Evolutionary conservation across 2,888 invertebrate species (phyloP), one percentile per base, ranked within the genome.

Genomic region (Cataglyphis rosenhaueri): DNA sequence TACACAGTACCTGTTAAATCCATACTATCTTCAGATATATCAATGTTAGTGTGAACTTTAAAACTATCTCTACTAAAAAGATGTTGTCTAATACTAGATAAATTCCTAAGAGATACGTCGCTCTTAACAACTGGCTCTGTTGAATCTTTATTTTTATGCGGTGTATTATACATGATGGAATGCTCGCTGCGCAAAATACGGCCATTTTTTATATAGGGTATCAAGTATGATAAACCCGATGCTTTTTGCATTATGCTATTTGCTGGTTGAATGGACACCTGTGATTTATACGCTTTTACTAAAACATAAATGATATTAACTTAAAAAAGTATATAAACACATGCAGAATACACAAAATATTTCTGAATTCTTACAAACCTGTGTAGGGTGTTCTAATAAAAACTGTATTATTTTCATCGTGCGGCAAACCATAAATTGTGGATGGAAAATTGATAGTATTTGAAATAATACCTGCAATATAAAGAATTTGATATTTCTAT

Each of bases 331-430:
- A 74, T 9, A 44, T 21, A 5, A 6, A 9, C 3, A 9, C 3
- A 21, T n/a, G 12, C 0, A 3, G 1, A 44, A n/a, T n/a, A n/a
- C 4, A 41, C 41, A 3, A 38, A 35, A 61, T 79, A 74, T 61
- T 57, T 25, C 5, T 9, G 38, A 48, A 5, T 59, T 62, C 6
- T 65, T 66, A 87, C 68, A 64, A 84, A 93, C 94, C 94, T 85
- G 94, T 93, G 61, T 94, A 94, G n/a, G 94, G 94, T 81, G 94
- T 94, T 86, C 92, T 89, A 81, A 94, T 90, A 55, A 93, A 94
- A 0, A 90, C 85, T 10, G 91, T 73, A 59, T 91, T 88, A 78
- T 91, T 92, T 52, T 92, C 89, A 75, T 90, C 89, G 25, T 84
- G 83, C n/a, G 92, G 85, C 35, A 91, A 74, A 25, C 88, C 86